Percentiles rank a stretch among this genome's conserved stretches.
Evolutionary conservation across 2,888 invertebrate species (phyloP).

Genomic region (Bellardia bayeri): DNA sequence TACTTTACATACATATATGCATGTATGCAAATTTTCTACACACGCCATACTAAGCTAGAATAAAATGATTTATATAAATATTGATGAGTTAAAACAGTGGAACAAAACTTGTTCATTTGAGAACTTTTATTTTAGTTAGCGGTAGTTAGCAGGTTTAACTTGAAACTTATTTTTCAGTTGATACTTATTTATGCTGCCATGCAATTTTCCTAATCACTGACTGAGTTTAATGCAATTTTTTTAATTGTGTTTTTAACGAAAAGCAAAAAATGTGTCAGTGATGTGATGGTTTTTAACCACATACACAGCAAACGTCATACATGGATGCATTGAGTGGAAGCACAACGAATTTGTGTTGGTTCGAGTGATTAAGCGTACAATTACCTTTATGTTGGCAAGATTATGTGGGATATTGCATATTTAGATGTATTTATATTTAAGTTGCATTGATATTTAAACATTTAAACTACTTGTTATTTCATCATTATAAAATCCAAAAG

Average conservation of each 20-base stretch:
- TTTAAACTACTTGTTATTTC: no score
- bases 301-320: constrained; percentile 41
- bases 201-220: constrained; percentile 56
- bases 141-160: background rate
- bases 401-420: constrained; percentile 37
- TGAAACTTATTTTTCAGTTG: background rate
- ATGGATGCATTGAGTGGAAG: constrained; percentile 31
- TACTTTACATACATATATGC: background rate
- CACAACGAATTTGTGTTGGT: background rate
- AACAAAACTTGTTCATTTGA: constrained; percentile 5
- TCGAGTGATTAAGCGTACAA: constrained; percentile 40
- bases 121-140: background rate
- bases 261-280: constrained; percentile 53
- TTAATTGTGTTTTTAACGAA: background rate
- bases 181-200: constrained; percentile 16
- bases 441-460: no score
- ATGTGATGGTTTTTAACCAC: constrained; percentile 33
- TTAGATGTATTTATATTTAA: background rate
- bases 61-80: constrained; percentile 10
- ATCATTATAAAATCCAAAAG: background rate
- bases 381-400: constrained; percentile 24
- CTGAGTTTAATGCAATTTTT: constrained; percentile 42
- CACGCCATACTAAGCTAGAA: background rate
- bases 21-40: constrained; percentile 24
- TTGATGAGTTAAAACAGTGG: constrained; percentile 25